Percentiles rank a stretch among this genome's conserved stretches.
phyloP scores from a whole-genome alignment of 2,113 vertebrate genomes.

The Chaetorhynchus papuensis region DNA sequence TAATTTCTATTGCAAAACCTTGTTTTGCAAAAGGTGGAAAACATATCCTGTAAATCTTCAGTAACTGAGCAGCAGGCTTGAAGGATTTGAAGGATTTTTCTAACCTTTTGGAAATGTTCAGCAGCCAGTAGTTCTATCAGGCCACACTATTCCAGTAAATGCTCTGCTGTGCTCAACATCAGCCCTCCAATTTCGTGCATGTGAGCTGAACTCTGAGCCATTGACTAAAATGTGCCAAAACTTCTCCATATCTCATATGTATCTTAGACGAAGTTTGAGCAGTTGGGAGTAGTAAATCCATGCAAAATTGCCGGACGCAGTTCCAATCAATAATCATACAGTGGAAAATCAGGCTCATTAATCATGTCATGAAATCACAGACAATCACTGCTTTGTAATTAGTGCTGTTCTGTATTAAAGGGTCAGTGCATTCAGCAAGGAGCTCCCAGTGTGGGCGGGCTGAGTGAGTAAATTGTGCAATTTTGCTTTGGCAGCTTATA shows the following conservation, averaged over 20 bases:
- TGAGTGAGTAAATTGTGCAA: not conserved
- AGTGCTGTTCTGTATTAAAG: not conserved
- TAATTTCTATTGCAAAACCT: not conserved
- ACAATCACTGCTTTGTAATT: not conserved
- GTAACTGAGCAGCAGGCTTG: not conserved
- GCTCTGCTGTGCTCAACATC: fast-evolving
- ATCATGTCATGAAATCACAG: constrained; percentile 2
- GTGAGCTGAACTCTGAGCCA: not conserved
- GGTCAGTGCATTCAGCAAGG: not conserved
- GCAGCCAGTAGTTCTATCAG: fast-evolving
- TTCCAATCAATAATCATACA: not conserved
- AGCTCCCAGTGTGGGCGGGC: fast-evolving
- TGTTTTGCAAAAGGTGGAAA: not conserved
- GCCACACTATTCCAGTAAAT: not conserved
- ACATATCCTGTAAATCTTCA: not conserved
- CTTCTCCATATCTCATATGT: not conserved
- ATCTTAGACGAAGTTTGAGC: not conserved
- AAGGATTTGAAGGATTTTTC: not conserved
- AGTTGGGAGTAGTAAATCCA: not conserved
- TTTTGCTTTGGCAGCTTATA: not conserved
- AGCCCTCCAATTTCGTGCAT: not conserved
- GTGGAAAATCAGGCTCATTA: constrained; percentile 11
- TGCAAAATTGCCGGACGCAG: not conserved
- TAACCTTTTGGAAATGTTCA: not conserved
- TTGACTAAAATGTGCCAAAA: not conserved